A percentile compares a stretch with the other conserved stretches of the same genome.
phyloP scores from a whole-genome alignment of 2,888 invertebrate genomes.

The Scaptodrosophila latifasciaeformis region DNA sequence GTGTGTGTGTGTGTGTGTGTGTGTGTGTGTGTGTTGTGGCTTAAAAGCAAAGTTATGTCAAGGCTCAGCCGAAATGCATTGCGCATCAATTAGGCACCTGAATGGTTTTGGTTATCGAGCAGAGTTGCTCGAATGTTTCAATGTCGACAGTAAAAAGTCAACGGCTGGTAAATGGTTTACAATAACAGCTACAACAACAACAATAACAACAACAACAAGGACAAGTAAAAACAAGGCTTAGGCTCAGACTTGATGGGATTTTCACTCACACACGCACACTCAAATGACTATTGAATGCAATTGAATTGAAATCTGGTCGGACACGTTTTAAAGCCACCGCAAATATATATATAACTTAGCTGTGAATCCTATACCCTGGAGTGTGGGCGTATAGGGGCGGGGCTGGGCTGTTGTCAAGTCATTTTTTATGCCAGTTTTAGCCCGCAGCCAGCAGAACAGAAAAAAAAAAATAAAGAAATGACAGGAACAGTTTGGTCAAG shows the following conservation, averaged over 20 bases:
- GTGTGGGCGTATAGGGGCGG: neutral
- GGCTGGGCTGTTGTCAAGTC: conserved; percentile 20
- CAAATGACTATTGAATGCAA: conserved; percentile 52
- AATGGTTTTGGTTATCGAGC: conserved; percentile 26
- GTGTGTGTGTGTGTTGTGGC: conserved; percentile 25
- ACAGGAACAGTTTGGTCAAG: too few species aligned
- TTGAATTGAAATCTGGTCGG: conserved; percentile 51
- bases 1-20: neutral
- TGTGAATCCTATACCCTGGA: neutral
- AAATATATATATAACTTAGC: too few species aligned
- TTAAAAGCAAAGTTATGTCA: conserved; percentile 61
- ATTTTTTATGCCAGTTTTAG: conserved; percentile 14
- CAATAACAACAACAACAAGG: neutral
- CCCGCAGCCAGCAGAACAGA: too few species aligned
- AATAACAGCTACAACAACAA: neutral
- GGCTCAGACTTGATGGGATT: conserved; percentile 38
- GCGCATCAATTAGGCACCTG: conserved; percentile 53
- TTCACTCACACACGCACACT: conserved; percentile 20
- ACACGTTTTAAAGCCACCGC: too few species aligned
- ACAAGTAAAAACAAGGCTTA: conserved; percentile 13
- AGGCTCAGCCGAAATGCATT: conserved; percentile 51
- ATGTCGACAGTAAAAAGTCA: conserved; percentile 53
- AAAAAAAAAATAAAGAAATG: too few species aligned
- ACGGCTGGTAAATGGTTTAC: conserved; percentile 40
- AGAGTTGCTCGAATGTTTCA: neutral